Percentiles rank a stretch among this genome's conserved stretches.
Conservation (phyloP, 2,797 vertebrate genomes). For the Gouania willdenowi region DNA sequence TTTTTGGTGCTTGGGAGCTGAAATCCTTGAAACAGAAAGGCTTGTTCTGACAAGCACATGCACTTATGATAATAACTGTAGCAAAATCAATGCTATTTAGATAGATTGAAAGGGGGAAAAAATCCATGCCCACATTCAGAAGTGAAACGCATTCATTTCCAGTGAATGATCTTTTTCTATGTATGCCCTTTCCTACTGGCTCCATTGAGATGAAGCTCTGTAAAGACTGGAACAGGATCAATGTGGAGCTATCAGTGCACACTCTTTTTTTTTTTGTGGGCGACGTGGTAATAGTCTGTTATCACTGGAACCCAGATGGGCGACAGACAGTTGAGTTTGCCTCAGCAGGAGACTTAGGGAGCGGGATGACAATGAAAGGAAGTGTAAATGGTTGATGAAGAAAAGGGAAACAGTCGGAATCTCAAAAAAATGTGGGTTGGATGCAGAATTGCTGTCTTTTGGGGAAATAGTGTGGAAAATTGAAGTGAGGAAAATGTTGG, state of each 20-base stretch:
- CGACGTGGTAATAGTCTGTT: constrained; percentile 45
- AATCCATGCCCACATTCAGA: constrained; percentile 42
- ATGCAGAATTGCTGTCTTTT: constrained; percentile 4
- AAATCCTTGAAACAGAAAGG: no score
- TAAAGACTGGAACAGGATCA: constrained; percentile 60
- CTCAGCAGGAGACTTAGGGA: constrained; percentile 40
- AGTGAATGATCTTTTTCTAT: constrained; percentile 26
- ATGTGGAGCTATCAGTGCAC: constrained; percentile 47
- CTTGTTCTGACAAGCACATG: no score
- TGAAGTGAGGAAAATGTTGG: no score
- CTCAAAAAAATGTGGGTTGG: constrained; percentile 17
- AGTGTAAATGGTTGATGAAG: constrained; percentile 20
- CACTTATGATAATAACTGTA: no score
- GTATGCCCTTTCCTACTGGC: constrained; percentile 11
- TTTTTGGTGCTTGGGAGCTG: no score
- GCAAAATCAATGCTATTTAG: constrained; percentile 38
- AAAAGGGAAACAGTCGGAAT: constrained; percentile 18
- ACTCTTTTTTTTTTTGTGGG: constrained; percentile 40
- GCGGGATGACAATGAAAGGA: constrained; percentile 24
- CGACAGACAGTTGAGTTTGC: constrained; percentile 30
- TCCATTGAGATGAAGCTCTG: constrained; percentile 31
- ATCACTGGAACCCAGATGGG: constrained; percentile 55
- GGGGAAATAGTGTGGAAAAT: constrained; percentile 3
- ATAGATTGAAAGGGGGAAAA: constrained; percentile 21
- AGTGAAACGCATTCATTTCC: constrained; percentile 32